Evolutionary conservation across 2,888 invertebrate genomes (phyloP).

Genomic region (Heliconius cydno): DNA sequence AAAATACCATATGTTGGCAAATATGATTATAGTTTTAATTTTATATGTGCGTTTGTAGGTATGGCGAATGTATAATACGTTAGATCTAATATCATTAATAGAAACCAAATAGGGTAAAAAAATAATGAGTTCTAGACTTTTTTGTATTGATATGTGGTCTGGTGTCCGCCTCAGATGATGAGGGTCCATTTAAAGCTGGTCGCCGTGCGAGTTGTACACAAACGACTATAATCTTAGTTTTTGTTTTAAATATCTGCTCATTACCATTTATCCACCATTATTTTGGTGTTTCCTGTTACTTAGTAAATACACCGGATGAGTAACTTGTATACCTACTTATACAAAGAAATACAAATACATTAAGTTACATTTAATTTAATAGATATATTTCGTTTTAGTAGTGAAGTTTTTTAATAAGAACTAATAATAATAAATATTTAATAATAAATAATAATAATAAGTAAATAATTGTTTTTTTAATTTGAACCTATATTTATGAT

Average conservation of each 20-base stretch:
- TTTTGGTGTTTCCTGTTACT: constrained; percentile 23
- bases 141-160: constrained; percentile 37
- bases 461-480: background rate
- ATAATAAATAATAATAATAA: background rate
- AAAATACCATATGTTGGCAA: constrained; percentile 24
- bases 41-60: constrained; percentile 16
- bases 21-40: constrained; percentile 16
- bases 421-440: background rate
- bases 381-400: background rate
- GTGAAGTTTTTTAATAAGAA: background rate
- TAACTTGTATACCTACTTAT: background rate
- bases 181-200: constrained; percentile 43
- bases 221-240: constrained; percentile 28
- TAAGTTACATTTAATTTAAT: background rate
- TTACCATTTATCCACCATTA: constrained; percentile 24
- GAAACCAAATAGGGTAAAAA: constrained; percentile 48
- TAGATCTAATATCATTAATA: constrained; percentile 24
- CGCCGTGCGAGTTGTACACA: constrained; percentile 20
- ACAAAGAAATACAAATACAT: background rate
- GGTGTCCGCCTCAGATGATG: constrained; percentile 35
- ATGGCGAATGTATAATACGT: constrained; percentile 19
- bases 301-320: constrained; percentile 8
- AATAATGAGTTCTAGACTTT: constrained; percentile 46
- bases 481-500: background rate
- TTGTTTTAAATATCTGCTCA: constrained; percentile 25